A percentile compares a stretch with the other conserved stretches of the same genome.
Evolutionary conservation across 2,113 vertebrate genomes (phyloP).

Genomic region (Neofelis nebulosa): DNA sequence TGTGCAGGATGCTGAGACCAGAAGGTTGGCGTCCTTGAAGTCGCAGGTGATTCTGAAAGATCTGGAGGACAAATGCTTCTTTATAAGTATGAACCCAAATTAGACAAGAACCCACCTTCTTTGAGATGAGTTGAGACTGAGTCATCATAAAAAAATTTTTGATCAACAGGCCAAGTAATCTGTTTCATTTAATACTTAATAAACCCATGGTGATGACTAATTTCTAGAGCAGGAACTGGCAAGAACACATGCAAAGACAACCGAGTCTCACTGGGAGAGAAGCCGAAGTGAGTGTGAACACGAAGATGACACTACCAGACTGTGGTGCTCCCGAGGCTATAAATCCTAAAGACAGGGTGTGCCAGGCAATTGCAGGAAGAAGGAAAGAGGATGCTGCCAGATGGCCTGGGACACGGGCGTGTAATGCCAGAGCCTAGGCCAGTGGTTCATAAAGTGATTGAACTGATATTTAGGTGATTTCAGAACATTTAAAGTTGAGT

Average conservation of each 20-base stretch:
- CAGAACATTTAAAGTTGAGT: neutral
- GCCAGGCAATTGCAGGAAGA: neutral
- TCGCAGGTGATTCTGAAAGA: neutral
- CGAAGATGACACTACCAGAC: fast-evolving
- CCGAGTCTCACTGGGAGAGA: neutral
- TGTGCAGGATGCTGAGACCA: neutral
- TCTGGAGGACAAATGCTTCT: neutral
- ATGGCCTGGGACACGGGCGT: neutral
- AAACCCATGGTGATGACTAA: neutral
- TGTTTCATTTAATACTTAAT: neutral
- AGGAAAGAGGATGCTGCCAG: neutral
- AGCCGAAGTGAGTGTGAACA: neutral
- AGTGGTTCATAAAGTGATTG: neutral
- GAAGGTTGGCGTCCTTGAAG: neutral
- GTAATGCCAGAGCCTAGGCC: neutral
- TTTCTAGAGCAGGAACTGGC: neutral
- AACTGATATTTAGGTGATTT: neutral
- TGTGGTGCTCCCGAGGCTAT: fast-evolving
- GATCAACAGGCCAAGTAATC: neutral
- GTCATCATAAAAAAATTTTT: neutral
- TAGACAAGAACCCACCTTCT: neutral
- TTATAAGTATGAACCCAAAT: neutral
- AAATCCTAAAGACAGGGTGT: neutral
- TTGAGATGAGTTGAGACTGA: neutral
- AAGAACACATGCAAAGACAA: neutral